phyloP scores from a whole-genome alignment of 2,888 invertebrate species.

The Graphium colonna region DNA sequence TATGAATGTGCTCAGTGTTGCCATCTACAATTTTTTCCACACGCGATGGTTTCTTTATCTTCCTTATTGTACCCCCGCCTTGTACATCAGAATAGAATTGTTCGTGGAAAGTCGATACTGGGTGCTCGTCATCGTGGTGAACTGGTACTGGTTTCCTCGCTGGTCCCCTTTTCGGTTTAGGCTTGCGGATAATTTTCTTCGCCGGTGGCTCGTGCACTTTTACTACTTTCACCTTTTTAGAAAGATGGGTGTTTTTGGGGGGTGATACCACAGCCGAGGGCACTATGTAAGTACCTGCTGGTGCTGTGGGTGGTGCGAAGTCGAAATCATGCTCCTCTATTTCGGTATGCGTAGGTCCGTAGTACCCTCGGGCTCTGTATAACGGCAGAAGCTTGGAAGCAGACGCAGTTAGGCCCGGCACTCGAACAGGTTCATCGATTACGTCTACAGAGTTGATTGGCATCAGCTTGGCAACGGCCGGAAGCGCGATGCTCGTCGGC shows the following conservation, averaged over 20 bases:
- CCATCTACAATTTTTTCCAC: slow-evolving; percentile 76
- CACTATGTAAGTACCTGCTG: slow-evolving; percentile 41
- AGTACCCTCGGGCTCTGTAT: slow-evolving; percentile 70
- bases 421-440: slow-evolving; percentile 43
- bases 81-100: slow-evolving; percentile 74
- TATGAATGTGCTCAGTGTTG: slow-evolving; percentile 75
- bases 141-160: slow-evolving; percentile 40
- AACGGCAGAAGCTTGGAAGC: slow-evolving; percentile 66
- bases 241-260: slow-evolving; percentile 36
- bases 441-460: slow-evolving; percentile 46
- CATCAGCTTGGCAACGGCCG: slow-evolving; percentile 51
- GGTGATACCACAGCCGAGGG: slow-evolving; percentile 48
- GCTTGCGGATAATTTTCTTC: slow-evolving; percentile 56
- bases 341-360: slow-evolving; percentile 61
- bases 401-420: slow-evolving; percentile 43
- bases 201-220: slow-evolving; percentile 58
- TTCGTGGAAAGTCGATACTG: slow-evolving; percentile 68
- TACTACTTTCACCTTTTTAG: slow-evolving; percentile 63
- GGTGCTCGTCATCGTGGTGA: slow-evolving; percentile 55
- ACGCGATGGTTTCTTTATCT: slow-evolving; percentile 68
- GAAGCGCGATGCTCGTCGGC: slow-evolving; percentile 56
- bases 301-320: slow-evolving; percentile 48
- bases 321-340: slow-evolving; percentile 65
- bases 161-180: slow-evolving; percentile 58
- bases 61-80: slow-evolving; percentile 64